Evolutionary conservation across 64 coral and sea anemone species (phyloP).

Genomic region (Stylophora pistillata): DNA sequence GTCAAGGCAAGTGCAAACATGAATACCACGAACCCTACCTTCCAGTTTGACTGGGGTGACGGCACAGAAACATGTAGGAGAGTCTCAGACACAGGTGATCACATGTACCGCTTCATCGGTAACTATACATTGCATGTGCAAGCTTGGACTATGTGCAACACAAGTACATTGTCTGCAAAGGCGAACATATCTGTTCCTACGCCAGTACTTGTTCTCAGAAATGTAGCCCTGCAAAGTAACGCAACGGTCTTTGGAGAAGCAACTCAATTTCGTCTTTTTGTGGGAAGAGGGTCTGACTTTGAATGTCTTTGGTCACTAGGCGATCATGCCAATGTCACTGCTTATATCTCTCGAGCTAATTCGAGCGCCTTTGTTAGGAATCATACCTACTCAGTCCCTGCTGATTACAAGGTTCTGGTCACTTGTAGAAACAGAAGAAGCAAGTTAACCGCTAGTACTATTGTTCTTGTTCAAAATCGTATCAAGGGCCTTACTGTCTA

Average conservation of each 20-base stretch:
- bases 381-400: slow-evolving; percentile 21
- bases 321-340: slow-evolving; percentile 31
- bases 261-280: slow-evolving; percentile 24
- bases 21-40: slow-evolving; percentile 9
- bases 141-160: slow-evolving; percentile 51
- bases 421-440: slow-evolving; percentile 60
- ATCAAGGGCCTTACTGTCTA: slow-evolving; percentile 37
- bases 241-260: slow-evolving; percentile 16
- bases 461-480: slow-evolving; percentile 43
- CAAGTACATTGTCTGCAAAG: background rate
- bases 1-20: slow-evolving; percentile 26
- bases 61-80: background rate
- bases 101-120: slow-evolving; percentile 37
- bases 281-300: slow-evolving; percentile 14
- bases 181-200: slow-evolving; percentile 49
- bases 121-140: slow-evolving; percentile 36
- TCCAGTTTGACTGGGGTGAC: slow-evolving; percentile 65
- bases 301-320: slow-evolving; percentile 55
- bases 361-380: background rate
- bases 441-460: background rate
- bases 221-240: background rate
- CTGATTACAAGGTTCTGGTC: slow-evolving; percentile 19
- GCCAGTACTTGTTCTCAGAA: slow-evolving; percentile 16
- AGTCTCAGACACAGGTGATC: background rate
- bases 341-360: background rate